Percentiles rank a stretch among this genome's conserved stretches.
phyloP scores from a whole-genome alignment of 2,113 vertebrate species.

The Atrichornis clamosus region DNA sequence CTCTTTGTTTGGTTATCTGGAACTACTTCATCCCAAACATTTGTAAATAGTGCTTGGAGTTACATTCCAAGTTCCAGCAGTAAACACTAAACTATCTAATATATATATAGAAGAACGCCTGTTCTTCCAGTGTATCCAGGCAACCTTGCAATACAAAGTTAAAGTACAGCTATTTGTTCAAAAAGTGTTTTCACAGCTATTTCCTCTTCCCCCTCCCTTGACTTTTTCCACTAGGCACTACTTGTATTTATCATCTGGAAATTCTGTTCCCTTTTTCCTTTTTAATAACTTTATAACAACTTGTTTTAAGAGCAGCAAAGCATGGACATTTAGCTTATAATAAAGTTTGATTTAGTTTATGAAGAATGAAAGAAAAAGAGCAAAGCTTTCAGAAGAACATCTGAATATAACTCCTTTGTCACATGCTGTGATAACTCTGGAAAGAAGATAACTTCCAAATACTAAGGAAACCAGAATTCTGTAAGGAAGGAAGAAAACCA shows the following conservation, averaged over 20 bases:
- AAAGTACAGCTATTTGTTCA: constrained; percentile 1
- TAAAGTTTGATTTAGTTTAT: not conserved
- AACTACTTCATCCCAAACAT: constrained; percentile 55
- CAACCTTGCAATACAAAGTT: constrained; percentile 45
- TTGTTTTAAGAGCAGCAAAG: not conserved
- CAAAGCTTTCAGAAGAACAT: not conserved
- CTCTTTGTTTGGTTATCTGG: constrained; percentile 54
- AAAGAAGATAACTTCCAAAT: not conserved
- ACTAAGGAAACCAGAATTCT: not conserved
- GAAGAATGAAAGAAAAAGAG: not conserved
- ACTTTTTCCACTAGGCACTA: constrained; percentile 29
- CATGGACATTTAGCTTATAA: not conserved
- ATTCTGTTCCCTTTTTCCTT: constrained; percentile 16
- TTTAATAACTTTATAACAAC: not conserved
- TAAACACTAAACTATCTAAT: constrained; percentile 28
- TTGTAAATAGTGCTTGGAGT: constrained; percentile 51
- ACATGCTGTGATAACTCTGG: not conserved
- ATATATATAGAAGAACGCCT: constrained; percentile 24
- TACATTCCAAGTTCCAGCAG: constrained; percentile 22
- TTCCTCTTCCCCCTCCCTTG: not conserved
- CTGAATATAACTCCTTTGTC: not conserved
- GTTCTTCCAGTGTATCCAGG: constrained; percentile 42
- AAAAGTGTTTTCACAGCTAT: constrained; percentile 51
- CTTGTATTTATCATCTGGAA: constrained; percentile 33
- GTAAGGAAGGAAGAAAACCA: not conserved